Base-by-base conservation (phyloP, 2,888 invertebrate genomes). In the Andrena bucephala region DNA sequence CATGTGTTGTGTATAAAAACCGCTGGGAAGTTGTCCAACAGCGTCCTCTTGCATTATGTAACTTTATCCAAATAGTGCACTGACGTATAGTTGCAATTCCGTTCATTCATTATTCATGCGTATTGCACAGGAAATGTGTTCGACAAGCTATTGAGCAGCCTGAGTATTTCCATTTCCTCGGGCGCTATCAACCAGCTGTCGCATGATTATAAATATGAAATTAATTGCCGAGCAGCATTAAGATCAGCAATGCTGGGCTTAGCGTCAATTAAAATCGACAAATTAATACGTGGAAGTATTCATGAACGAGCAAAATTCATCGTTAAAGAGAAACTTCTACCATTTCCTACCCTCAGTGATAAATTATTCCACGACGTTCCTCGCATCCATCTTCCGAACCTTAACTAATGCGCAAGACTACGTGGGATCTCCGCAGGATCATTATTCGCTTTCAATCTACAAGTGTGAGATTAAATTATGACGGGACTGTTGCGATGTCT, bases 221-320 rank as follows among this genome's bases (percentile, higher is more conserved):
- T 77, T 71, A 77, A 80, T 80, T 77, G 77, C 62, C 33, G 52
- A 62, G 59, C 48, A 16, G 60, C 16, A 31, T 67, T 71, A 77
- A 80, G 70, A 71, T 77, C 60, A 33, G 5, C 50, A 7, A 20
- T 24, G 10, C 24, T 8, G 63, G 33, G 27, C 52, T 62, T 8
- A 52, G 29, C n/a, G 42, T 54, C 68, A 75, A 68, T 77, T 66
- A 76, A 63, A 69, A 59, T 36, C 69, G 29, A 79, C 36, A 62
- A 59, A 76, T 76, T 70, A 66, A 76, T 69, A 20, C 65, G 29
- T 13, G 24, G 16, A n/a, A 4, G 48, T 10, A 48, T 60, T 75
- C 75, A 50, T 67, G 68, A 75, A 78, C 68, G 33, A 33, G 74
- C 54, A 63, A 66, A 68, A 69, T 76, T 70, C 70, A 7, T 59